A percentile compares a stretch with the other conserved stretches of the same genome.
Evolutionary conservation across 2,888 invertebrate genomes (phyloP).

Genomic region (Bimastos eiseni): DNA sequence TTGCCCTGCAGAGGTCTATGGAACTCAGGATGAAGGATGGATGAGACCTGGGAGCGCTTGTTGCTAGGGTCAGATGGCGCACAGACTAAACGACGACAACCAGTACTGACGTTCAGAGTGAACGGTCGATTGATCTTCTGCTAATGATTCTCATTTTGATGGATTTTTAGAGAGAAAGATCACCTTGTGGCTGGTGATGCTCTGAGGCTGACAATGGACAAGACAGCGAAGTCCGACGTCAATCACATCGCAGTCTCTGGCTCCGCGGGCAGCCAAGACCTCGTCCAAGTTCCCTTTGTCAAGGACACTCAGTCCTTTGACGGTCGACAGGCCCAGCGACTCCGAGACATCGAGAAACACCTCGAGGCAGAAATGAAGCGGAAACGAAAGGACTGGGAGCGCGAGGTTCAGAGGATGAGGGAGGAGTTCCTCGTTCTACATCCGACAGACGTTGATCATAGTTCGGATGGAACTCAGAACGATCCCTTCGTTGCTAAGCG

Average conservation of each 20-base stretch:
- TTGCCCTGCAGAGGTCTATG: too few relatives aligned
- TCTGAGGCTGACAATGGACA: neutral
- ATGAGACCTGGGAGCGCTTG: too few relatives aligned
- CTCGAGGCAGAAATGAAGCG: slow-evolving; percentile 42
- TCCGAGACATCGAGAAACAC: slow-evolving; percentile 45
- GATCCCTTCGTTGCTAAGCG: slow-evolving; percentile 43
- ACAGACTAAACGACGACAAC: too few relatives aligned
- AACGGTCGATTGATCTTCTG: neutral
- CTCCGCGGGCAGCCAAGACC: neutral
- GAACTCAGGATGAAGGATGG: too few relatives aligned
- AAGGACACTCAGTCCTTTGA: slow-evolving; percentile 42
- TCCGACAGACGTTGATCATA: slow-evolving; percentile 40
- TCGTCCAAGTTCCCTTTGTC: slow-evolving; percentile 40
- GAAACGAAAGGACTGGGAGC: slow-evolving; percentile 45
- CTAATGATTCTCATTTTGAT: too few relatives aligned
- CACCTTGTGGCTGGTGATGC: neutral
- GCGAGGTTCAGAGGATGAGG: slow-evolving; percentile 44
- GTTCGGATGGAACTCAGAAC: slow-evolving; percentile 37
- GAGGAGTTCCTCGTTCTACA: slow-evolving; percentile 45
- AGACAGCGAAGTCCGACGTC: neutral
- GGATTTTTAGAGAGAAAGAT: neutral
- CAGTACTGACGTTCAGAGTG: neutral
- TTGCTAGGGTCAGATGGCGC: too few relatives aligned
- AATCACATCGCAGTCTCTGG: slow-evolving; percentile 7
- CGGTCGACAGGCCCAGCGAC: slow-evolving; percentile 38